Evolutionary conservation across 2,888 invertebrate genomes (phyloP), one percentile per base, ranked within the genome.

Genomic region (Pyrocoelia pectoralis): DNA sequence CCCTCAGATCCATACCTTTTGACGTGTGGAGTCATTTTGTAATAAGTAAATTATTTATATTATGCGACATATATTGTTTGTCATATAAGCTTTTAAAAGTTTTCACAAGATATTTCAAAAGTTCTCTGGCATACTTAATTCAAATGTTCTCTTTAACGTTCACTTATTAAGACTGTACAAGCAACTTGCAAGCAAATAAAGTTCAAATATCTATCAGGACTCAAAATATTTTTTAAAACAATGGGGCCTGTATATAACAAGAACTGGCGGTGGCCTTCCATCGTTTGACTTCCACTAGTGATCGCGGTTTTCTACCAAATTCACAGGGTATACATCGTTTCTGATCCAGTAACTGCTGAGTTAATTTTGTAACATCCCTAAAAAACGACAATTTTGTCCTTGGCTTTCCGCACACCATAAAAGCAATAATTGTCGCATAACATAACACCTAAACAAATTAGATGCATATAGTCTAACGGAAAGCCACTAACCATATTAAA

Each of bases 191-290:
- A 43, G 14, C 56, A 17, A 14, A 58, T 29, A 60, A 67, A 67
- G 55, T 65, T 38, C 8, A 62, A 28, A 52, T 65, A 65, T 28
- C 54, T 29, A 62, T 14, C 66, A 43, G 3, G 6, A 13, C 4
- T 5, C 13, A 43, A 15, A 13, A 15, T 8, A 2, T 4, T 8
- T 33, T 33, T 33, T n/a, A 33, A 33, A 33, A 33, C 8, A 33
- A 33, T 6, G 8, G 56, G 64, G 12, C 66, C 66, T 17, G 55
- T 29, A 49, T 69, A 69, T 13, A 67, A 53, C 28, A 69, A 54
- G 50, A 69, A 61, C 24, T 46, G 57, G 9, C 64, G 40, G 67
- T 68, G 10, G 67, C 69, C 58, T 69, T 69, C 61, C 65, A 65
- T 8, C 63, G 41, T 9, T 60, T 46, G 28, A 68, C 51, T 29